Evolutionary conservation across 2,113 vertebrate genomes (phyloP).

Genomic region (Pteropus alecto): DNA sequence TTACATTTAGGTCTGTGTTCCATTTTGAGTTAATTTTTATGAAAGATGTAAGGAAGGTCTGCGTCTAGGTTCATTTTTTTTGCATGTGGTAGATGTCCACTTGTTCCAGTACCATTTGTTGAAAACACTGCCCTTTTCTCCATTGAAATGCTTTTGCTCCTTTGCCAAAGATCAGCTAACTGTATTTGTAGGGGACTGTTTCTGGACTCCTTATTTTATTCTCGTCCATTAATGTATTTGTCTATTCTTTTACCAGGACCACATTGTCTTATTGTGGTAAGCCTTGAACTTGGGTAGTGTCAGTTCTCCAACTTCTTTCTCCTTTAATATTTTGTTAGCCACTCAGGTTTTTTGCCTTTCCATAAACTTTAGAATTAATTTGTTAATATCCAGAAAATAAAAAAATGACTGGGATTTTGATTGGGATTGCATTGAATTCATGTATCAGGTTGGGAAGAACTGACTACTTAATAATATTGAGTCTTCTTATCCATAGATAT

Average conservation of each 20-base stretch:
- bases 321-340: background rate
- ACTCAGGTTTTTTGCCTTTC: background rate
- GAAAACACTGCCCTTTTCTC: background rate
- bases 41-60: background rate
- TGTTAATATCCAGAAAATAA: no score
- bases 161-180: background rate
- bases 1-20: background rate
- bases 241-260: background rate
- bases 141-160: background rate
- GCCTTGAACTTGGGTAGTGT: background rate
- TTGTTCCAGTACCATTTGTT: background rate
- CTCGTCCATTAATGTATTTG: background rate
- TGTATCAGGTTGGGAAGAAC: background rate
- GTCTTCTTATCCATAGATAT: background rate
- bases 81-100: background rate
- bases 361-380: background rate
- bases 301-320: background rate
- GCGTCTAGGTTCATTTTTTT: background rate
- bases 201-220: background rate
- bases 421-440: no score
- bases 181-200: background rate
- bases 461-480: background rate
- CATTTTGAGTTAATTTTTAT: background rate
- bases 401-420: no score
- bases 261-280: background rate